phyloP scores from a whole-genome alignment of 2,797 vertebrate species.

The Scarus forsteni region DNA sequence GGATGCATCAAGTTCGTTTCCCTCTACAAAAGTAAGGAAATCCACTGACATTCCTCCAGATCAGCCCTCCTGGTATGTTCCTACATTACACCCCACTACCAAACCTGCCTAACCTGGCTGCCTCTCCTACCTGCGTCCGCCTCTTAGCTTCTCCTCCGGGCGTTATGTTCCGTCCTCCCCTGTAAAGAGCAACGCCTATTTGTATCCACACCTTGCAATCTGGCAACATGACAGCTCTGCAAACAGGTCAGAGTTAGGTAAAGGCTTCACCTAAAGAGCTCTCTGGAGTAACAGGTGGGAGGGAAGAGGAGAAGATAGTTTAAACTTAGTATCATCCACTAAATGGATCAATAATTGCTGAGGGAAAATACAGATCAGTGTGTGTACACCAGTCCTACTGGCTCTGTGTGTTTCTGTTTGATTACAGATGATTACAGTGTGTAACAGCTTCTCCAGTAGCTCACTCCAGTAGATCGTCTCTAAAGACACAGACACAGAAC shows the following conservation, averaged over 20 bases:
- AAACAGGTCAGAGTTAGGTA: slow-evolving; percentile 51
- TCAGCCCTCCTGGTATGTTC: slow-evolving; percentile 70
- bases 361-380: slow-evolving; percentile 19
- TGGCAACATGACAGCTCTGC: slow-evolving; percentile 59
- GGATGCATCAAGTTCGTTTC: slow-evolving; percentile 50
- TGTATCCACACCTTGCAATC: slow-evolving; percentile 66
- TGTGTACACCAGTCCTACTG: background rate
- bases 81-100: slow-evolving; percentile 53
- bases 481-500: slow-evolving; percentile 43
- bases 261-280: slow-evolving; percentile 32
- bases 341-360: slow-evolving; percentile 37
- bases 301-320: slow-evolving; percentile 11
- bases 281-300: slow-evolving; percentile 6
- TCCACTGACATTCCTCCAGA: slow-evolving; percentile 81
- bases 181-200: slow-evolving; percentile 45
- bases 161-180: slow-evolving; percentile 14
- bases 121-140: slow-evolving; percentile 43
- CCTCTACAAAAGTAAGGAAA: slow-evolving; percentile 67
- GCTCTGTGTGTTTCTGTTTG: background rate
- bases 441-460: background rate
- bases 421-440: slow-evolving; percentile 19
- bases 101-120: slow-evolving; percentile 82
- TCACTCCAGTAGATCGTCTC: slow-evolving; percentile 26
- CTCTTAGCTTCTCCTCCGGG: slow-evolving; percentile 20
- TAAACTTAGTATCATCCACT: slow-evolving; percentile 19